These are phyloP conservation scores for Corythornis madagascariensis DNA, from an alignment of 2,113 vertebrate species.

Conservation along the genomic window DNA sequence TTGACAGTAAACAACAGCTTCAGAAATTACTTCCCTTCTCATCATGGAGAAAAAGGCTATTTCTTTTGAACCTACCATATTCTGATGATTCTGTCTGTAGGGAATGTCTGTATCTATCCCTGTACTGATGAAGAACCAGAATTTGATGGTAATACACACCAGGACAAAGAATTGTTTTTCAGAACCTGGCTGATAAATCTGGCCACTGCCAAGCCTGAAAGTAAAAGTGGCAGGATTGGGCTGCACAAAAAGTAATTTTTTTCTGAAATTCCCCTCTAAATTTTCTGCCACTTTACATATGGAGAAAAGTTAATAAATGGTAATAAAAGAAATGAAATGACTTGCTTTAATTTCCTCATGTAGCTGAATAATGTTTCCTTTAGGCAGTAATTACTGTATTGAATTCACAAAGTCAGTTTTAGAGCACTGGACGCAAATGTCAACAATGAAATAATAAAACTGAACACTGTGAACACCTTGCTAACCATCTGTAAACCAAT, in stretches of 20 bases:
- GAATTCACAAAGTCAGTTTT: conserved; percentile 53
- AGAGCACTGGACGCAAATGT: conserved; percentile 22
- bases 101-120: neutral
- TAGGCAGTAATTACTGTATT: conserved; percentile 29
- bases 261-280: conserved; percentile 4
- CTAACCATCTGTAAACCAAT: conserved; percentile 61
- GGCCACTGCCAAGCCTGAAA: neutral
- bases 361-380: conserved; percentile 51
- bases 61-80: conserved; percentile 37
- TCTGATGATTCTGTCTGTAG: neutral
- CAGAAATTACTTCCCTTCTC: neutral
- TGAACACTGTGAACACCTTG: conserved; percentile 54
- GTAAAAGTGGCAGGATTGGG: neutral
- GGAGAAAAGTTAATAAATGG: conserved; percentile 43
- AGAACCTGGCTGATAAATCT: conserved; percentile 1
- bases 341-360: conserved; percentile 44
- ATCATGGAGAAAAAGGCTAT: neutral
- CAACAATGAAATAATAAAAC: conserved; percentile 53
- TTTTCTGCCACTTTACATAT: conserved; percentile 19
- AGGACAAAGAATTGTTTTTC: neutral
- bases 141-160: neutral
- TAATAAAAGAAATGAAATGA: conserved; percentile 34
- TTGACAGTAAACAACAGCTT: neutral
- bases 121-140: neutral
- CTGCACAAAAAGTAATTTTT: neutral